phyloP scores from a whole-genome alignment of 2,797 vertebrate genomes.

The Macropus fuliginosus region DNA sequence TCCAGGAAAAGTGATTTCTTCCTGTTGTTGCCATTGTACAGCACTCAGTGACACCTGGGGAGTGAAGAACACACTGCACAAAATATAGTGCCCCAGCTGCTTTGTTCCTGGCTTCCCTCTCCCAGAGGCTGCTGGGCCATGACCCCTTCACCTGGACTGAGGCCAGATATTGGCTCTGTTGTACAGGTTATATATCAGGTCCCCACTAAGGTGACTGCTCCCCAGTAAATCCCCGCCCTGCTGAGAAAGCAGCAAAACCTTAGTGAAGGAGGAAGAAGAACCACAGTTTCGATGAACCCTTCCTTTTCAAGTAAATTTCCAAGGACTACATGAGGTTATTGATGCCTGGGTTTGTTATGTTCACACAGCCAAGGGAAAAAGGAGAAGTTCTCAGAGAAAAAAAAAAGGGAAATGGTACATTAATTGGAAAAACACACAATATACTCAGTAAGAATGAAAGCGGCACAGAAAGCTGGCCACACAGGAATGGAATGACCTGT shows the following conservation, averaged over 20 bases:
- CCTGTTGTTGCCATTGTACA: constrained; percentile 68
- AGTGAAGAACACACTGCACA: not conserved
- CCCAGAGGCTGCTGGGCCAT: not conserved
- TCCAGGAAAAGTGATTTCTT: constrained; percentile 75
- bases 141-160: constrained; percentile 38
- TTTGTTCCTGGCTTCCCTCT: not conserved
- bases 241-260: not conserved
- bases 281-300: not conserved
- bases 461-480: constrained; percentile 1
- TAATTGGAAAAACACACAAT: not conserved
- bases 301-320: not conserved
- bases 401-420: not conserved
- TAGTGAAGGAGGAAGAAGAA: not conserved
- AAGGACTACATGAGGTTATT: not conserved
- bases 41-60: constrained; percentile 35
- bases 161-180: constrained; percentile 53
- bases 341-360: not conserved
- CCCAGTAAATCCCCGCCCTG: not conserved
- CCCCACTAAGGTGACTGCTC: constrained; percentile 42
- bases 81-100: not conserved
- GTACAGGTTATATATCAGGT: constrained; percentile 48
- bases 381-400: not conserved
- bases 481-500: not conserved
- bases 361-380: not conserved
- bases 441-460: not conserved